Percentiles rank a stretch among this genome's conserved stretches.
Evolutionary conservation across 2,113 vertebrate species (phyloP).

Genomic region (Arothron firmamentum): DNA sequence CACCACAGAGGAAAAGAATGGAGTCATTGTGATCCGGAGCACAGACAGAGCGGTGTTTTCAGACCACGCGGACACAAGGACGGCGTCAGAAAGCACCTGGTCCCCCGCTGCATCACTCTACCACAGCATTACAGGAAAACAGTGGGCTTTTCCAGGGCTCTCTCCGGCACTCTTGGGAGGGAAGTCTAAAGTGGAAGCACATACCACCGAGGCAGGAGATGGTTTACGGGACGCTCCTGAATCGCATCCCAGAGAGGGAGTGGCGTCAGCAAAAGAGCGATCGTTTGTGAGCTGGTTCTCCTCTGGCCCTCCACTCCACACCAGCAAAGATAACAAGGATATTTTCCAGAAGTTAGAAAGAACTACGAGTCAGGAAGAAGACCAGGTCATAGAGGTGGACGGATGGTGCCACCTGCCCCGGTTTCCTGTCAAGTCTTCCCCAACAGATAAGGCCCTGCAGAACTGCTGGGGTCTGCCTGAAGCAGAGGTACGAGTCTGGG

Average conservation of each 20-base stretch:
- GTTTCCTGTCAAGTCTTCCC: slow-evolving; percentile 24
- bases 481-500: slow-evolving; percentile 85
- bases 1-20: slow-evolving; percentile 51
- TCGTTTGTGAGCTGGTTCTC: slow-evolving; percentile 40
- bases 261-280: slow-evolving; percentile 28
- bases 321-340: slow-evolving; percentile 19
- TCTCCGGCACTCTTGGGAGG: slow-evolving; percentile 23
- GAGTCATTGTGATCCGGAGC: slow-evolving; percentile 54
- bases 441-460: slow-evolving; percentile 7
- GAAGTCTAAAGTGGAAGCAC: slow-evolving; percentile 23
- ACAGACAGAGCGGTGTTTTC: slow-evolving; percentile 62
- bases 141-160: slow-evolving; percentile 17
- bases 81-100: slow-evolving; percentile 46
- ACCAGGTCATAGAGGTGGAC: slow-evolving; percentile 72
- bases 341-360: slow-evolving; percentile 30
- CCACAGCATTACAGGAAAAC: slow-evolving; percentile 20
- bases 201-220: slow-evolving; percentile 26
- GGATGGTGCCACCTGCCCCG: slow-evolving; percentile 69
- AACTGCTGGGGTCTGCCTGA: slow-evolving; percentile 78
- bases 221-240: slow-evolving; percentile 49
- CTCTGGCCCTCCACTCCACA: slow-evolving; percentile 4
- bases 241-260: slow-evolving; percentile 44
- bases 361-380: slow-evolving; percentile 32
- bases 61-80: slow-evolving; percentile 32
- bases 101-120: slow-evolving; percentile 23